Conservation (phyloP, 1,140 invertebrate genomes). For the Orius laevigatus region DNA sequence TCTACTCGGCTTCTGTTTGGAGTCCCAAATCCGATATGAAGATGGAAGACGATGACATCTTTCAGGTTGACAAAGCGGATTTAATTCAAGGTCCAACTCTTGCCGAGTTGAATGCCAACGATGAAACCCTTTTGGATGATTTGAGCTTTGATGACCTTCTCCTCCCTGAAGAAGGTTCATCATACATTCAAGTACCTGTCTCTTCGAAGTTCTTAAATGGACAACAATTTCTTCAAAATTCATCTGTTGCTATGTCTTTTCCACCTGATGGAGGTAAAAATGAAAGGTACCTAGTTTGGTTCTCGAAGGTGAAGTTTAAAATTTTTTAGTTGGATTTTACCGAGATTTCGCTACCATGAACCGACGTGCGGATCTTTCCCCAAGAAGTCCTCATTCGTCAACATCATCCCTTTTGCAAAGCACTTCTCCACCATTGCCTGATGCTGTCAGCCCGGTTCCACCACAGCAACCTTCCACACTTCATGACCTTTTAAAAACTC, state of each 20-base stretch:
- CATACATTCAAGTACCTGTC: constrained; percentile 22
- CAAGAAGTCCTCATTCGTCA: constrained; percentile 11
- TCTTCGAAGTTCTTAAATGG: neutral
- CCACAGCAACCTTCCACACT: constrained; percentile 33
- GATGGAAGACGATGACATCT: constrained; percentile 77
- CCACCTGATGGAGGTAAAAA: constrained; percentile 17
- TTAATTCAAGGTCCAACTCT: constrained; percentile 68
- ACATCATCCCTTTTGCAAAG: constrained; percentile 10
- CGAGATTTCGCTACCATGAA: constrained; percentile 3
- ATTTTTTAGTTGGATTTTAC: constrained; percentile 11
- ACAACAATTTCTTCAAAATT: neutral
- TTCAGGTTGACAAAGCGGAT: constrained; percentile 75
- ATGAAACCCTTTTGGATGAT: constrained; percentile 58
- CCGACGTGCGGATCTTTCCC: neutral
- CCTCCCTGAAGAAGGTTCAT: constrained; percentile 46
- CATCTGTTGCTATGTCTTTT: constrained; percentile 17
- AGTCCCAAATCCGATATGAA: constrained; percentile 39
- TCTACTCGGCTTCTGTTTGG: constrained; percentile 31
- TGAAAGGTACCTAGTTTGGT: neutral
- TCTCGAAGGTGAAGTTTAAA: constrained; percentile 4
- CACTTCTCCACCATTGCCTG: constrained; percentile 20
- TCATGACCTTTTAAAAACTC: constrained; percentile 47
- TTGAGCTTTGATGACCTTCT: constrained; percentile 72
- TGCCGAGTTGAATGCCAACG: constrained; percentile 72
- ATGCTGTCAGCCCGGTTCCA: constrained; percentile 28